Evolutionary conservation across 2,888 invertebrate genomes (phyloP), one percentile per base, ranked within the genome.

Genomic region (Steinernema hermaphroditum): DNA sequence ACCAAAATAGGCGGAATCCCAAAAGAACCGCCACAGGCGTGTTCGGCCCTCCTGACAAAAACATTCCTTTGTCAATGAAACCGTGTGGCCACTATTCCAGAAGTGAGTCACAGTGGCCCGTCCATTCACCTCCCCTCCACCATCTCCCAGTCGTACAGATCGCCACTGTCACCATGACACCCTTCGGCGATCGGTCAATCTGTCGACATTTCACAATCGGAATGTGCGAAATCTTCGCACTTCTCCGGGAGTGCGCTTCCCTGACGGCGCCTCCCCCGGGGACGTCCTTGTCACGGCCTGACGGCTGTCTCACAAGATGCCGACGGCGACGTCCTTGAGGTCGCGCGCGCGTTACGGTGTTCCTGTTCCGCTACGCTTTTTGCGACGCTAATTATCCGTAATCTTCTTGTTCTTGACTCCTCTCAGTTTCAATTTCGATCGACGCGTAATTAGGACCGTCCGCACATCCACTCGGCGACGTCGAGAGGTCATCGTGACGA

Each of bases 391-490:
- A 54, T 54, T 54, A 54, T 54, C 54, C 19, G 24, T 54, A 54
- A 54, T 54, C 54, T 54, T 54, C 54, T 54, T 54, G 54, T 54
- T 54, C 54, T 19, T 46, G 46, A 46, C n/a, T n/a, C n/a, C 16
- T 46, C 46, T 46, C 19, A 22, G 54, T 54, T 54, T 54, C 54
- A 16, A 24, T 54, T 54, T 54, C 27, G 6, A 27, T 54, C 27
- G 27, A 19, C 54, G 14, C 27, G 54, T 27, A 12, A 54, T 54
- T 37, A 37, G 12, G 37, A 37, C 37, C 6, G 6, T 12, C 6
- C 37, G 37, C 6, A 4, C 6, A 37, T 37, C 12, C 37, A 37
- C 12, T 37, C 37, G n/a, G n/a, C 37, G 37, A 8, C 12, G 37
- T 37, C 37, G 37, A 37, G 37, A 37, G 37, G 37, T 37, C 37